Evolutionary conservation across 2,113 vertebrate genomes (phyloP).

Genomic region (Chionis minor): DNA sequence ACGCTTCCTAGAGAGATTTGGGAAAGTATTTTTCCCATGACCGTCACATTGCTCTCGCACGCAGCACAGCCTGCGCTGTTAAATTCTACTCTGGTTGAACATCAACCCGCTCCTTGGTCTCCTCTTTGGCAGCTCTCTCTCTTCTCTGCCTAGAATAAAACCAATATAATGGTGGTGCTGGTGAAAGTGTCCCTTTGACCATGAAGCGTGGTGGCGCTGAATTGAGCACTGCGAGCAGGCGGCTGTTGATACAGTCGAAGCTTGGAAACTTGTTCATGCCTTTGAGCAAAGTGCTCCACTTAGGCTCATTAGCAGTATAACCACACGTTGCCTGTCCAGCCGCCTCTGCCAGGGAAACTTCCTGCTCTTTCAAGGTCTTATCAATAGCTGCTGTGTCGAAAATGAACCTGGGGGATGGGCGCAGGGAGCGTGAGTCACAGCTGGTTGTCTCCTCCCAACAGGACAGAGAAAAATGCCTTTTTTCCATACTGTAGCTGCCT

Average conservation of each 20-base stretch:
- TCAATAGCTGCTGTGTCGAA: not conserved
- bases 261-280: not conserved
- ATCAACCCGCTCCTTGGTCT: not conserved
- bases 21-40: not conserved
- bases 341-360: not conserved
- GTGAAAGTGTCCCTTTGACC: not conserved
- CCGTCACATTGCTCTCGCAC: not conserved
- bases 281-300: not conserved
- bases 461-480: not conserved
- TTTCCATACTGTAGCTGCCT: not conserved
- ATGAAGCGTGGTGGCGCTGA: not conserved
- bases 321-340: not conserved
- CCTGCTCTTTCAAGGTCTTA: constrained; percentile 28
- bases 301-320: not conserved
- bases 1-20: not conserved
- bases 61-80: not conserved
- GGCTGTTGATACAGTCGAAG: not conserved
- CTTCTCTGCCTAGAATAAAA: not conserved
- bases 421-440: not conserved
- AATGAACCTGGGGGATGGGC: not conserved
- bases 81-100: not conserved
- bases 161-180: not conserved
- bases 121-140: not conserved
- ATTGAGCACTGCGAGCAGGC: accelerated
- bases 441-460: not conserved